Evolutionary conservation across 1,140 invertebrate species (phyloP), one percentile per base, ranked within the genome.

Genomic region (Tetragonula clypearis): DNA sequence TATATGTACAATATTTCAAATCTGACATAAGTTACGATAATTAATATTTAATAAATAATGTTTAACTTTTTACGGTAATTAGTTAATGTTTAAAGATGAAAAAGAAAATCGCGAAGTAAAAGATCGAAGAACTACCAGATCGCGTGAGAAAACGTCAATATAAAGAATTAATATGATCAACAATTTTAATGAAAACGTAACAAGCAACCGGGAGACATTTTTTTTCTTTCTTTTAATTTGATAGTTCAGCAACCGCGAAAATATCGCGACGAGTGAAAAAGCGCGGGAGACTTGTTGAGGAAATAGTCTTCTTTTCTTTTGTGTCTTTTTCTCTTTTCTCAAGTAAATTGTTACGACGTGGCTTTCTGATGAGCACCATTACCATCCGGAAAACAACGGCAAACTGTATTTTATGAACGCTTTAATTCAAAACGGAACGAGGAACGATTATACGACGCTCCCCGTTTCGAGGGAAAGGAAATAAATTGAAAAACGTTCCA

Each of bases 401-500:
- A 62, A 77, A 77, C 26, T 35, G n/a, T 73, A 19, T 68, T 58
- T 69, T 60, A 77, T 12, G 26, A 69, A 68, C 73, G 53, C 23
- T 84, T 84, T 84, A 84, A 84, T 69, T 77, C 30, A 30, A 23
- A 19, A 55, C 35, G 55, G 30, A 30, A 12, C 56, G 35, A 21
- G 19, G 72, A 41, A 62, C n/a, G 30, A 30, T 77, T 77, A 76
- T n/a, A 26, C 12, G 17, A 9, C 21, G 6, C 26, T 9, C n/a
- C 23, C 19, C 30, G 30, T 30, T 9, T 26, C 19, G 2, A 58
- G 35, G 35, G 15, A 23, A 58, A 9, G 17, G 49, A 26, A 82
- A 62, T 60, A 84, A 79, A 84, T 79, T 72, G 53, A 84, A 55
- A 69, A 30, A 49, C 26, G 19, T 62, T 66, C 30, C 60, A 21